Base-by-base conservation (phyloP, 92 coral and sea anemone genomes). In the Paramuricea clavata region DNA sequence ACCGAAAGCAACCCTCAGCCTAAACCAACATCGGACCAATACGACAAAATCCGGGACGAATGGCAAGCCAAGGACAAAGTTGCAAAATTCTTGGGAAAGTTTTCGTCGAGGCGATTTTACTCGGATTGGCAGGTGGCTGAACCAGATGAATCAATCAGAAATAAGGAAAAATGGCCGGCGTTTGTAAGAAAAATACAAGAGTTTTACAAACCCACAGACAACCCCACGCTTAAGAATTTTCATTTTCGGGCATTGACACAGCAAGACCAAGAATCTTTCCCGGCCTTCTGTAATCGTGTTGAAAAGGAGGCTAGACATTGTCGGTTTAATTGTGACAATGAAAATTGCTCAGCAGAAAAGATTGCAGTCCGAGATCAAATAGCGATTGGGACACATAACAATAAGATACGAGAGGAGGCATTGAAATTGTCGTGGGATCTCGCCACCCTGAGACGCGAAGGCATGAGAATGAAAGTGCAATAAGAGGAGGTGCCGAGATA, bases 351-450 rank as follows among this genome's bases (percentile, higher is more conserved):
- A 11, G 74, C 74, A 27, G 74, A 67, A 67, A 23, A 19, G 6
- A 67, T 30, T 6, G 74, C 74, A 4, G 21, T 67, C 34, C 4
- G 74, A 67, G 74, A 67, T 19, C 74, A 67, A 67, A 67, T 67
- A 3, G 17, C 21, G 5, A 67, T 67, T 67, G 74, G 32, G 7
- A 67, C 74, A 12, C 6, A 4, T 27, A 27, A 67, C 42, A 30
- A 67, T 8, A 67, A 67, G 21, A 67, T 67, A 27, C 6, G 74
- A 67, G 68, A 59, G 15, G 74, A 67, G 21, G 74, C 74, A 27
- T 30, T 67, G 2, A 67, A 67, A 27, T 6, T 3, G 3, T 5
- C 74, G 7, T 67, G 74, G 74, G 74, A 19, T 19, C 74, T 67
- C 4, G 36, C 4, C 6, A 19, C 4, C 30, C 74, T 67, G 25